Base-by-base conservation (phyloP, 1,140 invertebrate genomes). In the Hirudo medicinalis region DNA sequence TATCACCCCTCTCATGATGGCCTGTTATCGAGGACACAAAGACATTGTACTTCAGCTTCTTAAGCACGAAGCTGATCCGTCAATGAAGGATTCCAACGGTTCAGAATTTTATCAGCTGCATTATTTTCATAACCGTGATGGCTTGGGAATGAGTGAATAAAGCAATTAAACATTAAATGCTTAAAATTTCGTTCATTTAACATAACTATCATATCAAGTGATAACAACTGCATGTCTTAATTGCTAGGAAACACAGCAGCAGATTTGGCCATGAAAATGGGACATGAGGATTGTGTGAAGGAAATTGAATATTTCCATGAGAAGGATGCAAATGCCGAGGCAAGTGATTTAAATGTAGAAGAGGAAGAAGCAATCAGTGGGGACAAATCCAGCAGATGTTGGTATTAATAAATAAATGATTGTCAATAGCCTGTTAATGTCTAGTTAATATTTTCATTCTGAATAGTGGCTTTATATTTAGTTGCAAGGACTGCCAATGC, bases 251-350 rank as follows among this genome's bases (percentile, higher is more conserved):
- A 25, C 22, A 63, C 57, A 63, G 57, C 57, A 63, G 22, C 57
- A 63, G 57, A 63, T 22, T 22, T 63, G 22, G 57, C 57, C 57
- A 63, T 25, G 57, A 63, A 63, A 32, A 63, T 63, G 57, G 57
- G 57, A 15, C 57, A 63, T 32, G 57, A 32, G 57, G 57, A 63
- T 22, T 63, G 57, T 63, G 22, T 63, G 29, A 32, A 63, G 19
- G 57, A 63, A 63, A 63, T 63, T 63, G 22, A 63, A 63, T 63
- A 22, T 25, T 63, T 63, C 29, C 29, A 25, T 6, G 57, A 63
- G 57, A 63, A 63, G 3, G 57, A 63, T 63, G 54, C 6, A 36
- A 36, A 36, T 36, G 43, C 43, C 11, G 43, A 49, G 15, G 43
- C 43, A 17, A 49, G 43, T 13, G 13, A 17, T 49, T 49, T 17